A percentile compares a stretch with the other conserved stretches of the same genome.
These are phyloP conservation scores for Tribolium madens DNA, from an alignment of 1,140 invertebrate genomes.

Conservation along the genomic window DNA sequence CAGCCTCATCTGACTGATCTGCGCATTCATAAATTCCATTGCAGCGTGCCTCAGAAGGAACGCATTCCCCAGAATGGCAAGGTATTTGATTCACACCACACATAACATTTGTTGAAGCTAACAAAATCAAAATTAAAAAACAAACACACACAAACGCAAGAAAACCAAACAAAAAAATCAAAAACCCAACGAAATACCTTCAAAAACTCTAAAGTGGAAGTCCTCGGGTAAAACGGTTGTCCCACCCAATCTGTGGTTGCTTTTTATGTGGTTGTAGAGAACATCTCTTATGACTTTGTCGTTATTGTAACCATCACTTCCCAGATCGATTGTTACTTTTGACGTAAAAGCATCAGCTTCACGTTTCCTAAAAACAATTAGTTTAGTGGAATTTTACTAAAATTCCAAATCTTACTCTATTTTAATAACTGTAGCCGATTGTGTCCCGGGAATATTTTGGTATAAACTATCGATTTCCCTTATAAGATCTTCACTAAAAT, in stretches of 20 bases:
- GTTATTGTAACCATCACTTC: slow-evolving; percentile 65
- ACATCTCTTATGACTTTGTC: slow-evolving; percentile 60
- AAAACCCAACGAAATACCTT: slow-evolving; percentile 62
- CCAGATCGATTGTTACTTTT: slow-evolving; percentile 66
- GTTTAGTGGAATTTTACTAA: background rate
- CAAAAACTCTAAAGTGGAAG: slow-evolving; percentile 67
- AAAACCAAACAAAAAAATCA: slow-evolving; percentile 47
- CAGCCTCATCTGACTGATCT: slow-evolving; percentile 65
- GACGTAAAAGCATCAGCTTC: slow-evolving; percentile 58
- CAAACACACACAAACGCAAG: slow-evolving; percentile 50
- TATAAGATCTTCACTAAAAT: slow-evolving; percentile 62
- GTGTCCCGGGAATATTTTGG: slow-evolving; percentile 62
- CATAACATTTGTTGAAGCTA: slow-evolving; percentile 4
- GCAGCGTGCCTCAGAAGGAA: slow-evolving; percentile 62
- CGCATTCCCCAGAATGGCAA: slow-evolving; percentile 66
- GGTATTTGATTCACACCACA: slow-evolving; percentile 46
- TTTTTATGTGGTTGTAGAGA: slow-evolving; percentile 64
- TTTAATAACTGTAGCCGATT: slow-evolving; percentile 65
- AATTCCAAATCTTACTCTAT: slow-evolving; percentile 60
- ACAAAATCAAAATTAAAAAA: slow-evolving; percentile 47
- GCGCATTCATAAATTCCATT: slow-evolving; percentile 63
- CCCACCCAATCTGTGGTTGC: slow-evolving; percentile 60
- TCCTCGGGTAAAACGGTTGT: slow-evolving; percentile 62
- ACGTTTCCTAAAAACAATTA: slow-evolving; percentile 56
- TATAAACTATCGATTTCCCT: slow-evolving; percentile 65